phyloP scores from a whole-genome alignment of 2,888 invertebrate genomes.

The Choristoneura rosaceana region DNA sequence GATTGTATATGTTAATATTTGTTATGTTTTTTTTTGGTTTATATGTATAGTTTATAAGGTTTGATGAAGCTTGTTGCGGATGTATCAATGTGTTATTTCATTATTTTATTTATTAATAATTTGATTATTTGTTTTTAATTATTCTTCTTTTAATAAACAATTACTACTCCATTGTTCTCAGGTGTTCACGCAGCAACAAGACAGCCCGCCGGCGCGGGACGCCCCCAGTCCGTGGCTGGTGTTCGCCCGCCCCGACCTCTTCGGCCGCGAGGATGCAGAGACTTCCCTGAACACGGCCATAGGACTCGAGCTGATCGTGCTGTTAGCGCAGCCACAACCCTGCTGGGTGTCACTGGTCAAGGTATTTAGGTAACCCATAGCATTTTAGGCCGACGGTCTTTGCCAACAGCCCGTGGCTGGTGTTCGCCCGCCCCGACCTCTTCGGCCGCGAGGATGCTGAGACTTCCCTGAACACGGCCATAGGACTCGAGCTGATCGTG shows the following conservation, averaged over 20 bases:
- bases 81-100: too few species aligned
- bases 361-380: too few species aligned
- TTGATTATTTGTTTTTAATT: too few species aligned
- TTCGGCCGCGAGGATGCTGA: slow-evolving; percentile 67
- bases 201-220: slow-evolving; percentile 46
- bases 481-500: slow-evolving; percentile 89
- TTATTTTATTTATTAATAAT: too few species aligned
- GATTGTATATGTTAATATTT: too few species aligned
- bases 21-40: too few species aligned
- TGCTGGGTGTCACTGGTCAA: slow-evolving; percentile 91
- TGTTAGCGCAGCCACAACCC: slow-evolving; percentile 91
- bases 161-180: neutral
- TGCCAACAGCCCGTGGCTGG: slow-evolving; percentile 87
- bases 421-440: slow-evolving; percentile 61
- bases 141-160: too few species aligned
- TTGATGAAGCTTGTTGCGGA: too few species aligned
- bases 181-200: slow-evolving; percentile 9
- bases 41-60: too few species aligned
- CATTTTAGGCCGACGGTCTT: too few species aligned
- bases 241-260: slow-evolving; percentile 55
- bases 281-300: slow-evolving; percentile 87
- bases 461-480: slow-evolving; percentile 85
- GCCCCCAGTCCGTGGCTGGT: slow-evolving; percentile 87
- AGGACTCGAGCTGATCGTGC: slow-evolving; percentile 89
- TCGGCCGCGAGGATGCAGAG: slow-evolving; percentile 65